Evolutionary conservation across 2,888 invertebrate species (phyloP), one percentile per base, ranked within the genome.

Genomic region (Mechanitis messenoides): DNA sequence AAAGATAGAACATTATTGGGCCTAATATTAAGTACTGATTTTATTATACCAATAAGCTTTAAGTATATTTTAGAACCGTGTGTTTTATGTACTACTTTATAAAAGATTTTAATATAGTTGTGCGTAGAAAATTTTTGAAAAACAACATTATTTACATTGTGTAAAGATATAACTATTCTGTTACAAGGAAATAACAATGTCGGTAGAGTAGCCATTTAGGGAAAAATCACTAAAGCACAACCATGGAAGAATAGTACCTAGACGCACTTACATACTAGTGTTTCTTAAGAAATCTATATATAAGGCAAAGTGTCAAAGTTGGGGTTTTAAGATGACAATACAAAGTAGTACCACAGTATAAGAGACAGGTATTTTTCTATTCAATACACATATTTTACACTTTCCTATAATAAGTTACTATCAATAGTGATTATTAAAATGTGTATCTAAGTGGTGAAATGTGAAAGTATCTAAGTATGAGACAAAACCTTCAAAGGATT

Each of bases 241-340:
- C 89, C 89, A 84, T 89, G 87, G 89, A 89, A 88, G 87, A 90
- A 87, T 88, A 88, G 87, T 87, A 88, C 72, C 88, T 90, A 89
- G 80, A 85, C 76, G 87, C 84, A 74, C 87, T 89, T 90, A 89
- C 77, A 73, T 60, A 83, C 87, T 88, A 87, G 78, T 83, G 78
- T 84, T 79, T 83, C 79, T 80, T 85, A 85, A 83, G 83, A 85
- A 80, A 83, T 81, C 77, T 76, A 78, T 80, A 83, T 84, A 84
- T 89, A 89, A 89, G 89, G 89, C 89, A 89, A 86, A 88, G 89
- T 87, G 82, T 89, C 73, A 79, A 87, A 85, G 81, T 83, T 84
- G 85, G 88, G 87, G 84, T 89, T 83, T 79, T 74, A 75, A 76
- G 74, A 81, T 80, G 81, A 81, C 61, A n/a, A 50, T 50, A 61